These are phyloP conservation scores for Xylota segnis DNA, from an alignment of 2,888 invertebrate genomes.

Conservation along the genomic window DNA sequence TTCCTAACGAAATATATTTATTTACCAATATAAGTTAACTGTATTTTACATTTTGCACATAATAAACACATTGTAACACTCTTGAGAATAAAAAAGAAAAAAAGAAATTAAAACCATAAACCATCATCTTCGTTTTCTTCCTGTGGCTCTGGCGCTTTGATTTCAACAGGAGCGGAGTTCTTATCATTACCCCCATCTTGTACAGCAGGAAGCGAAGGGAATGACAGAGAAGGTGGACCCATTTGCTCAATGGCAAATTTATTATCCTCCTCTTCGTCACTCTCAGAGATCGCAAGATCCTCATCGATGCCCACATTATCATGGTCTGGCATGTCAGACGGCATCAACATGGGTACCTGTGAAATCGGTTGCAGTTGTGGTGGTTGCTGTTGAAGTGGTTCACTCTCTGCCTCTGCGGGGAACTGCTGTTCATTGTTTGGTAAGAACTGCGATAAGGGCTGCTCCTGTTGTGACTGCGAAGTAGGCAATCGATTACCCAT, in stretches of 20 bases:
- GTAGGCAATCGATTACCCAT: constrained; percentile 84
- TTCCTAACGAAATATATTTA: constrained; percentile 1
- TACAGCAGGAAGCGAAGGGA: constrained; percentile 11
- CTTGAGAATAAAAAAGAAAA: background rate
- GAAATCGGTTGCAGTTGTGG: constrained; percentile 72
- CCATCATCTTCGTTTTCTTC: constrained; percentile 71
- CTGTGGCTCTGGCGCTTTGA: constrained; percentile 75
- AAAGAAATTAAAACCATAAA: constrained; percentile 63
- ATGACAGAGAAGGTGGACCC: background rate
- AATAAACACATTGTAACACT: constrained; percentile 16
- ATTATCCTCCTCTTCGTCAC: constrained; percentile 86
- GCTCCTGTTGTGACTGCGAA: constrained; percentile 67
- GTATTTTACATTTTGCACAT: constrained; percentile 66
- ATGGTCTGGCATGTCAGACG: constrained; percentile 80
- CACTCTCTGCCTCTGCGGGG: constrained; percentile 77
- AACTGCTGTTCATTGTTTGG: constrained; percentile 77
- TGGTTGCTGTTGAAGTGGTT: constrained; percentile 55
- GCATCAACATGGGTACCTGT: constrained; percentile 77
- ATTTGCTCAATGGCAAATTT: constrained; percentile 76
- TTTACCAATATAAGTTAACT: constrained; percentile 37
- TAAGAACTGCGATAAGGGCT: constrained; percentile 78
- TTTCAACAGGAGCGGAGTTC: constrained; percentile 68
- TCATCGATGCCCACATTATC: constrained; percentile 88
- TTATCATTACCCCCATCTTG: constrained; percentile 35
- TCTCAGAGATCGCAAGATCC: constrained; percentile 91